Conservation (phyloP, 2,113 vertebrate species). For the Neodontobutis hainanensis region DNA sequence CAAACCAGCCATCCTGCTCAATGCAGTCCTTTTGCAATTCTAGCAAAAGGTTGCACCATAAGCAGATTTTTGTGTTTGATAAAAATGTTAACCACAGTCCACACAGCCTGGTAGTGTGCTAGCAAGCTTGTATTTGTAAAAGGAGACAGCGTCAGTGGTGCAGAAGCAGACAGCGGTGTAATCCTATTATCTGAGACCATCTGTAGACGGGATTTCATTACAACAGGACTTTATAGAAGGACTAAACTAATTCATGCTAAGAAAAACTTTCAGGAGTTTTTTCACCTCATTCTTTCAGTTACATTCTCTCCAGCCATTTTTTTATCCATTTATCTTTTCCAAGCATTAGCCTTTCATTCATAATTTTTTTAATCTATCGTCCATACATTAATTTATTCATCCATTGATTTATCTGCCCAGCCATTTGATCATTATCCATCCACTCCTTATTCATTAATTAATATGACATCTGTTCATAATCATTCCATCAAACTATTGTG, state of each 20-base stretch:
- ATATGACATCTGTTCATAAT: too few species aligned
- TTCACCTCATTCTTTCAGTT: too few species aligned
- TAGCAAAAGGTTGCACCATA: background rate
- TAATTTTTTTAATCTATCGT: too few species aligned
- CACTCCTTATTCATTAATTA: too few species aligned
- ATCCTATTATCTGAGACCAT: constrained; percentile 3
- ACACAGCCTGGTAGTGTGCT: background rate
- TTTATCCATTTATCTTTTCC: too few species aligned
- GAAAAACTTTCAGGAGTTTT: background rate
- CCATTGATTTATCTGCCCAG: too few species aligned
- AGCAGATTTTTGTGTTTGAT: background rate
- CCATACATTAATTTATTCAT: too few species aligned
- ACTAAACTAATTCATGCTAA: background rate
- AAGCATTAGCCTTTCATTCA: too few species aligned
- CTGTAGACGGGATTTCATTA: constrained; percentile 8
- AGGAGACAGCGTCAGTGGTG: background rate
- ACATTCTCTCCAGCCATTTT: too few species aligned
- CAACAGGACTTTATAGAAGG: constrained; percentile 1
- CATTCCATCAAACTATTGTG: too few species aligned
- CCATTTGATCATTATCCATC: too few species aligned
- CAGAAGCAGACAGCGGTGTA: background rate
- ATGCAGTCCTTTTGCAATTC: background rate
- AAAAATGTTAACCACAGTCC: background rate
- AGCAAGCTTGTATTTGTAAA: background rate
- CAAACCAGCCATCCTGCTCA: background rate